Evolutionary conservation across 2,797 vertebrate genomes (phyloP), one percentile per base, ranked within the genome.

Genomic region (Falco berigora): DNA sequence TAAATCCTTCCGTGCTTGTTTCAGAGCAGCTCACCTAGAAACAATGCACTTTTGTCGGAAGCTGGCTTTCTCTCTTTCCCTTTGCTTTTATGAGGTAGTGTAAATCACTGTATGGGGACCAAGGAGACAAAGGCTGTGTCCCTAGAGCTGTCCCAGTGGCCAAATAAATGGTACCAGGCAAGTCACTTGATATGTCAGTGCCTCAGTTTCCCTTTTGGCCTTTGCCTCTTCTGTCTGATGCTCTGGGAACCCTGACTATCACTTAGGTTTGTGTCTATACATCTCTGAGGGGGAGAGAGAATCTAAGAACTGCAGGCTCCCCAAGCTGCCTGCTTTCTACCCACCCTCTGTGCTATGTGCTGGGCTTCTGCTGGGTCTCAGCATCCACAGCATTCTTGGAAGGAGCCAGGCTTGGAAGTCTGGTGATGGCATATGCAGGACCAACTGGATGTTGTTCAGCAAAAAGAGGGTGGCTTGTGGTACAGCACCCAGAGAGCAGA

Each of bases 51-150:
- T 67, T 17, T 75, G 47, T 72, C 1, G 0, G 20, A 44, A 32
- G 22, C 2, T 27, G 5, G 24, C 23, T 56, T n/a, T 62, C 18
- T 32, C 5, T 28, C 24, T 17, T 68, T 58, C 32, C 47, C 42
- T 69, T 36, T 53, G 22, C 42, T 67, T 74, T 62, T 42, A 38
- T 20, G 34, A 47, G 34, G 8, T 25, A 12, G 9, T 5, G 18
- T 21, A 36, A 58, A 53, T 50, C 53, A 32, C 10, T 40, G 2
- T 50, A 13, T 9, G 0, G 0, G 14, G 24, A 30, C 6, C 44
- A 66, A 52, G 55, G 38, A 23, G 30, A 10, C 10, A 42, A 62
- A 84, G 2, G 4, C 9, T 0, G 2, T 66, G 5, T 8, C 55
- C 24, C 27, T 53, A 9, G 40, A 23, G 55, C 44, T 73, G 47